Evolutionary conservation across 2,888 invertebrate species (phyloP), one percentile per base, ranked within the genome.

Genomic region (Tipula unca): DNA sequence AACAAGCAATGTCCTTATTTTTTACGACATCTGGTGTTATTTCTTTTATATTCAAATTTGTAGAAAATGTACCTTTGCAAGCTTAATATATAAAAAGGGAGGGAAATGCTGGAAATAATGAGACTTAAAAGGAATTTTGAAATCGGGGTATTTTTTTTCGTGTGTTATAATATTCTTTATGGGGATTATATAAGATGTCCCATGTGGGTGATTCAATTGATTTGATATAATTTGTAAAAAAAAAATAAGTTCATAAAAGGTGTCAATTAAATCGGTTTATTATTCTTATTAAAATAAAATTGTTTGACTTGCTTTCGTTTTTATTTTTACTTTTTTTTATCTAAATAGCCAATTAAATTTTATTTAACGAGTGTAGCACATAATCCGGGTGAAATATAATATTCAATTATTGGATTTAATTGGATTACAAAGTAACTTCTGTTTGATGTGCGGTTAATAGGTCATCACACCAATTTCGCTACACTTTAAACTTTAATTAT

Each of bases 1-100:
- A 69, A 69, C 69, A 69, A 69, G 69, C 69, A 69, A 69, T 25
- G 69, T 69, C 69, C 69, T 69, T 69, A 69, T 69, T 69, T 69
- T 69, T 69, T 69, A 69, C 69, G 69, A 69, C 69, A 69, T 69
- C 69, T 69, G 69, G 69, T 69, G 69, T 69, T 69, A 69, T 69
- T 69, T 69, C 69, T 69, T 54, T 54, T 54, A 54, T 54, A 54
- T 54, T 54, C 48, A 54, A 54, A 54, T 54, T 54, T 69, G 25
- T 69, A 25, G 20, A 69, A 69, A 25, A 25, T 69, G 3, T 25
- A 25, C 69, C 69, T 69, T 69, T 69, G 69, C 25, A 69, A 69
- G 69, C 69, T 69, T 20, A 69, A 20, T 25, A 25, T 69, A 25
- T 25, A 25, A 25, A 69, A 69, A 69, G 69, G 69, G 69, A 69